Conservation (phyloP, 2,797 vertebrate genomes). For the Muscicapa striata region DNA sequence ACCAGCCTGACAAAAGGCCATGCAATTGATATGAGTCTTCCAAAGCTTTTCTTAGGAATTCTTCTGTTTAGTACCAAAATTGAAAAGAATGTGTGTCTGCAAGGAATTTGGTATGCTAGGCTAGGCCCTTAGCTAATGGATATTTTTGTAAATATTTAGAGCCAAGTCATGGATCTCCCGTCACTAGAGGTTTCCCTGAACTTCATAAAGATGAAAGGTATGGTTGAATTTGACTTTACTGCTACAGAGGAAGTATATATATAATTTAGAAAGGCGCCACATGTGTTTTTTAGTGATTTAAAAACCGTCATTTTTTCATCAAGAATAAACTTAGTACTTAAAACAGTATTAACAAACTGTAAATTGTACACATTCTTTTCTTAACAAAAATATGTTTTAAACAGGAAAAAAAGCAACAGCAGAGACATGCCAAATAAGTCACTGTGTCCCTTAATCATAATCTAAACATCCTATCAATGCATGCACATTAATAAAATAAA, state of each 20-base stretch:
- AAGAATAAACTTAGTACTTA: not conserved
- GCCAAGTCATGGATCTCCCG: not conserved
- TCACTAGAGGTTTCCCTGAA: not conserved
- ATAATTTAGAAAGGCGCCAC: not conserved
- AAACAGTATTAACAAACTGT: not conserved
- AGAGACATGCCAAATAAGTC: not conserved
- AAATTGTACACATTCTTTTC: not conserved
- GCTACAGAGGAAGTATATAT: not conserved
- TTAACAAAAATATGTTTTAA: not conserved
- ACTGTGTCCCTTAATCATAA: not conserved
- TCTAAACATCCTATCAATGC: not conserved
- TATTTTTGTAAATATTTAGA: constrained; percentile 56
- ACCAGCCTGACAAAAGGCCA: not conserved
- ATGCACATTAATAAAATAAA: not conserved
- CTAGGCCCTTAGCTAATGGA: constrained; percentile 14
- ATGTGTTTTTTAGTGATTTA: not conserved
- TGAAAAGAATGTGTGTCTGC: not conserved
- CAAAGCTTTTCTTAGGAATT: not conserved
- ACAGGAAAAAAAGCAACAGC: not conserved
- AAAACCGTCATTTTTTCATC: not conserved
- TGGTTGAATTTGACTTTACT: constrained; percentile 17
- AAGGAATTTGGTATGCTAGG: not conserved
- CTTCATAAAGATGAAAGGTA: constrained; percentile 12
- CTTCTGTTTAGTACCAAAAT: constrained; percentile 3
- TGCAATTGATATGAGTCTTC: not conserved